A percentile compares a stretch with the other conserved stretches of the same genome.
These are phyloP conservation scores for Oscheius onirici DNA, from an alignment of 2,888 invertebrate species.

Conservation along the genomic window DNA sequence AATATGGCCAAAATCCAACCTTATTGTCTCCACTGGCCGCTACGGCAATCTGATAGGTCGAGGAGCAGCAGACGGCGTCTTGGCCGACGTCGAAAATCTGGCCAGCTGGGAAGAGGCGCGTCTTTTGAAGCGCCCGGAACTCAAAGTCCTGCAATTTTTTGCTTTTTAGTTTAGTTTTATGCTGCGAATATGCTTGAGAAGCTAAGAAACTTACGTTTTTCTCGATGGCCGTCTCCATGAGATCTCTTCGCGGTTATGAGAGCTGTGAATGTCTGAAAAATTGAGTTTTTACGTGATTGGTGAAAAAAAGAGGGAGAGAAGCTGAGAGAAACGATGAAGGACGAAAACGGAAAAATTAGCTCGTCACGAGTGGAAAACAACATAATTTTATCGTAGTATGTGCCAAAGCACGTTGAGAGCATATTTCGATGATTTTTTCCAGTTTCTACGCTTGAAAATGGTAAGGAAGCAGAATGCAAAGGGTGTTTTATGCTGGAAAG, in stretches of 20 bases:
- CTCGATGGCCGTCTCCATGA: slow-evolving; percentile 24
- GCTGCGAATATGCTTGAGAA: neutral
- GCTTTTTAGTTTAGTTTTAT: no score
- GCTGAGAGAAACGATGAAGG: no score
- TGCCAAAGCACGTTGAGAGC: no score
- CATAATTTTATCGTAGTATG: no score
- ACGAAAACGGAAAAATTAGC: no score
- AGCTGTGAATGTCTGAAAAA: neutral
- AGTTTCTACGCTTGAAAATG: no score
- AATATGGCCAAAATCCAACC: neutral
- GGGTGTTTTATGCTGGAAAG: no score
- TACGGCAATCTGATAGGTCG: slow-evolving; percentile 31
- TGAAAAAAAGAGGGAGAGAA: no score
- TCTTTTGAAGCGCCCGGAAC: slow-evolving; percentile 48
- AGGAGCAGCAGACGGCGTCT: slow-evolving; percentile 35
- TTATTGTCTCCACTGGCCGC: neutral
- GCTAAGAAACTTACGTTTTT: neutral
- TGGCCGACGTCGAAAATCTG: neutral
- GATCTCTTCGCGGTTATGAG: neutral
- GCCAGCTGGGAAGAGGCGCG: slow-evolving; percentile 41
- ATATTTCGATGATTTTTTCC: no score
- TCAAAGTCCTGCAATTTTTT: slow-evolving; percentile 45
- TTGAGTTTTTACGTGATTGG: neutral
- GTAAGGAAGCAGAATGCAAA: no score
- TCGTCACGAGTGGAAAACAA: no score